Evolutionary conservation across 2,888 invertebrate genomes (phyloP), one percentile per base, ranked within the genome.

Genomic region (Gortyna flavago): DNA sequence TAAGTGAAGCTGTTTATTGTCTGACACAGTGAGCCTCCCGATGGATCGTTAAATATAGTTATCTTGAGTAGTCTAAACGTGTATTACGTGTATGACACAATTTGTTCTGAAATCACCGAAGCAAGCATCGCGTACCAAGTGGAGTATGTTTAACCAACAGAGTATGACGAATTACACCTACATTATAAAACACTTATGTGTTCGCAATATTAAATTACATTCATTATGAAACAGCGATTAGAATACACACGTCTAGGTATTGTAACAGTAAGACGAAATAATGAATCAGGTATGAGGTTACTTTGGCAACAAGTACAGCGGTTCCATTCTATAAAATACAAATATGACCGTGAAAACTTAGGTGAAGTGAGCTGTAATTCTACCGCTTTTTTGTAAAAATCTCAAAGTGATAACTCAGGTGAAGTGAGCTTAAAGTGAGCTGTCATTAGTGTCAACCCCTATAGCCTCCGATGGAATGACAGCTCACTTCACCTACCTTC

Each of bases 131-230:
- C 61, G 18, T 61, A 77, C 80, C 64, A 86, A 78, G 80, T 83
- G 77, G 75, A 83, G 80, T 86, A 75, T 72, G 79, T 83, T 67
- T 75, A 75, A 64, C 76, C 82, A 88, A 62, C 86, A 81, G 81
- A 80, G 86, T 87, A 83, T 85, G 84, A 88, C 85, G 68, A 84
- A 88, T 87, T 86, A 84, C 80, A 76, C 72, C 72, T 62, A 81
- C 79, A 79, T 86, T 83, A 86, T 77, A 84, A 87, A 82, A 84
- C 76, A 83, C 67, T 85, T 72, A 57, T 71, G 65, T 70, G 74
- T 80, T 79, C 57, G 73, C 75, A 77, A 79, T 75, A 82, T 76
- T 71, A 80, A 75, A 78, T 87, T 85, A 84, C 72, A 54, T 81
- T 79, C 5, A 70, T 85, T 84, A 83, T 87, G 83, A 80, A 85